Evolutionary conservation across 2,888 invertebrate genomes (phyloP).

Genomic region (Ptilodon capucinus): DNA sequence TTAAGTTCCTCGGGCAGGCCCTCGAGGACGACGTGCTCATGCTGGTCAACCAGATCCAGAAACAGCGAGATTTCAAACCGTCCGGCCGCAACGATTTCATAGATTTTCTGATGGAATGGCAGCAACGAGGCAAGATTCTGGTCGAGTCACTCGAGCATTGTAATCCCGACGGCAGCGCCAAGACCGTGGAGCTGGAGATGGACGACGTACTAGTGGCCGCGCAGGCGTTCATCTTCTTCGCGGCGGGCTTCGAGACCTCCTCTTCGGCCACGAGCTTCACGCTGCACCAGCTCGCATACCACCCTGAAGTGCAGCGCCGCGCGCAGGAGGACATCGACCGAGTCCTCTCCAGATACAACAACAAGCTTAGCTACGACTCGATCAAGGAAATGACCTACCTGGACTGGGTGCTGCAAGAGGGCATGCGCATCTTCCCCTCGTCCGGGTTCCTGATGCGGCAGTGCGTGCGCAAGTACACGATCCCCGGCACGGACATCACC

Average conservation of each 20-base stretch:
- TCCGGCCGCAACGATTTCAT: slow-evolving; percentile 55
- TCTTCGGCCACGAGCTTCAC: slow-evolving; percentile 67
- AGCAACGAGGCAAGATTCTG: slow-evolving; percentile 39
- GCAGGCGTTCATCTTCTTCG: slow-evolving; percentile 63
- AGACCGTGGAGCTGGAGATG: slow-evolving; percentile 41
- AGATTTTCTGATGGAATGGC: slow-evolving; percentile 50
- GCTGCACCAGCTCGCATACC: slow-evolving; percentile 57
- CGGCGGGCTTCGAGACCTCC: slow-evolving; percentile 76
- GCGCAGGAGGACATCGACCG: slow-evolving; percentile 54
- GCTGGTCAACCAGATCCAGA: slow-evolving; percentile 40
- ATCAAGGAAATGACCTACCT: slow-evolving; percentile 62
- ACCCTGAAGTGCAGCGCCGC: slow-evolving; percentile 50
- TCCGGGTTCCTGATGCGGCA: slow-evolving; percentile 42
- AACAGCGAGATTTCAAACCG: slow-evolving; percentile 45
- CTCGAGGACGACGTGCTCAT: slow-evolving; percentile 47
- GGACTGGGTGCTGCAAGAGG: slow-evolving; percentile 56
- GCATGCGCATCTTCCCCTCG: slow-evolving; percentile 57
- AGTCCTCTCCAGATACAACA: slow-evolving; percentile 43
- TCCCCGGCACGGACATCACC: slow-evolving; percentile 43
- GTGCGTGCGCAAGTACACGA: slow-evolving; percentile 39
- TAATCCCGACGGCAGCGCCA: slow-evolving; percentile 43
- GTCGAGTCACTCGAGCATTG: slow-evolving; percentile 45
- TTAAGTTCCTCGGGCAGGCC: slow-evolving; percentile 42
- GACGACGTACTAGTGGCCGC: slow-evolving; percentile 49
- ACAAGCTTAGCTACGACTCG: slow-evolving; percentile 55